Conservation (phyloP, 2,888 invertebrate genomes). For the Acanthosepion pharaonis region DNA sequence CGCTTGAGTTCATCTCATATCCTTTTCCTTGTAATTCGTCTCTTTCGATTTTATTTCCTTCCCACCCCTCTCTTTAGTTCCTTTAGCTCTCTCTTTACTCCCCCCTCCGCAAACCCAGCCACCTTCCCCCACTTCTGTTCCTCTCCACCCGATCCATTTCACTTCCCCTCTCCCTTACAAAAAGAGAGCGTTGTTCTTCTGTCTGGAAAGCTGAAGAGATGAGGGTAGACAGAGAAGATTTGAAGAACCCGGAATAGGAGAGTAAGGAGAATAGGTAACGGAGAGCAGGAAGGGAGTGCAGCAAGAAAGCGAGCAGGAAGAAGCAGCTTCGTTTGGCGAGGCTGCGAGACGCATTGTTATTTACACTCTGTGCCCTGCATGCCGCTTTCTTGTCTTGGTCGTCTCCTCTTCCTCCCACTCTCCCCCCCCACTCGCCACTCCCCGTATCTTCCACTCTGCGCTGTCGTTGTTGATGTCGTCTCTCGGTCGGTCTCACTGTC, state of each 20-base stretch:
- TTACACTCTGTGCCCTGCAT: background rate
- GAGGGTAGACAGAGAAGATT: background rate
- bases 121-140: background rate
- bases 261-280: background rate
- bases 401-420: background rate
- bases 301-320: no score
- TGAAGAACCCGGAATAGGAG: background rate
- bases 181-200: background rate
- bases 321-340: no score
- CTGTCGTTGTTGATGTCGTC: background rate
- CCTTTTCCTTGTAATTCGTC: background rate
- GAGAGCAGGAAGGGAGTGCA: background rate
- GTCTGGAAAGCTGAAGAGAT: background rate
- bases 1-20: background rate
- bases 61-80: background rate
- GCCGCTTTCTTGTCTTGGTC: background rate
- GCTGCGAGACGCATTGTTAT: background rate
- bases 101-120: background rate
- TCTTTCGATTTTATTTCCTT: background rate
- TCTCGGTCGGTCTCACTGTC: background rate
- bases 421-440: rapidly evolving
- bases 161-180: no score
- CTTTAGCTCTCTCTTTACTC: background rate
- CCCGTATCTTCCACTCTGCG: background rate
- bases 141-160: no score